Conservation (phyloP, 2,888 invertebrate species). For the Melanchra persicariae region DNA sequence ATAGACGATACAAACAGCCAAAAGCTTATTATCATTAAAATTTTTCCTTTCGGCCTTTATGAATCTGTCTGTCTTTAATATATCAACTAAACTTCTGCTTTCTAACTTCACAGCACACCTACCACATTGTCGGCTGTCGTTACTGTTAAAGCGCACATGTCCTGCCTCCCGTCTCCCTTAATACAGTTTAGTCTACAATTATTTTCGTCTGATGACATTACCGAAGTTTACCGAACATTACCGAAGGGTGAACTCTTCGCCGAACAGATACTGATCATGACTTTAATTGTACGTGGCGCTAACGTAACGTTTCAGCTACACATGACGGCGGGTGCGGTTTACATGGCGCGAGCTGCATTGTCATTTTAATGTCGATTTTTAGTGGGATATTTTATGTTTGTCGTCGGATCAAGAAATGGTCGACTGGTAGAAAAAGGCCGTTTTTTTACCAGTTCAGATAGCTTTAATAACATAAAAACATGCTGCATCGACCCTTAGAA, state of each 20-base stretch:
- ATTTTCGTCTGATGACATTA: slow-evolving; percentile 69
- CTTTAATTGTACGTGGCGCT: slow-evolving; percentile 90
- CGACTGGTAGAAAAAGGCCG: too few species aligned
- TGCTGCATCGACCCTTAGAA: too few species aligned
- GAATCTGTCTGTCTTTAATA: not conserved
- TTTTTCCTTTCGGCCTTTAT: not conserved
- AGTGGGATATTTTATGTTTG: not conserved
- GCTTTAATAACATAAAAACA: too few species aligned
- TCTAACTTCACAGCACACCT: not conserved
- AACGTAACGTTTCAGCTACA: slow-evolving; percentile 86
- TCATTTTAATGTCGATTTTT: not conserved
- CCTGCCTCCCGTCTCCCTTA: slow-evolving; percentile 59
- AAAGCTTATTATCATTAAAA: too few species aligned
- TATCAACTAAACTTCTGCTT: slow-evolving; percentile 39
- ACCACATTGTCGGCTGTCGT: slow-evolving; percentile 60
- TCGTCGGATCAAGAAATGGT: too few species aligned
- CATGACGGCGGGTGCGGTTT: slow-evolving; percentile 72
- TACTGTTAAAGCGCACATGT: slow-evolving; percentile 66
- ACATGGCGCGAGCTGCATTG: slow-evolving; percentile 70
- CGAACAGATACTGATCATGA: slow-evolving; percentile 89
- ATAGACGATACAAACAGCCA: not conserved
- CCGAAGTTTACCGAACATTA: slow-evolving; percentile 34
- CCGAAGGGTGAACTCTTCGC: slow-evolving; percentile 79
- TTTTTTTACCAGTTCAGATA: too few species aligned
- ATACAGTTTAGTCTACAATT: slow-evolving; percentile 66